Evolutionary conservation across 2,113 vertebrate species (phyloP).

Genomic region (Synodontis membranacea): DNA sequence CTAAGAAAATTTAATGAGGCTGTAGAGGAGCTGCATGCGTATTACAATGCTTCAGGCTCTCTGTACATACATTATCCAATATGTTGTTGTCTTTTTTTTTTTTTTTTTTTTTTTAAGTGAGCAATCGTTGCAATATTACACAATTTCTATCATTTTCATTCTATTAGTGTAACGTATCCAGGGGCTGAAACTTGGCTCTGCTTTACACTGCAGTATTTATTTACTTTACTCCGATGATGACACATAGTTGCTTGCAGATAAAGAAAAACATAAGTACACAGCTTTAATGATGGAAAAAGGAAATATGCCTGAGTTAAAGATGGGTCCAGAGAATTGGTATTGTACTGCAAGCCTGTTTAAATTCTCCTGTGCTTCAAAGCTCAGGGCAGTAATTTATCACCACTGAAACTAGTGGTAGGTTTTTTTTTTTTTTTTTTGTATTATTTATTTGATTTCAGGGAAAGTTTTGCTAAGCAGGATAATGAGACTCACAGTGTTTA

Average conservation of each 20-base stretch:
- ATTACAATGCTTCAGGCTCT: conserved; percentile 15
- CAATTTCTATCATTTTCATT: conserved; percentile 27
- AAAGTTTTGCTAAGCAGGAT: conserved; percentile 50
- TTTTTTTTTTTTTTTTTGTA: conserved; percentile 21
- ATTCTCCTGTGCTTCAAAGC: conserved; percentile 34
- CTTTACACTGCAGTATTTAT: conserved; percentile 8
- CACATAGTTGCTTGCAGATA: conserved; percentile 35
- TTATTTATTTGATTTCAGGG: conserved; percentile 41
- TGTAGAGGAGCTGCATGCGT: conserved; percentile 1
- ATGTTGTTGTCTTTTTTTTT: neutral
- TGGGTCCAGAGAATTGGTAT: conserved; percentile 30
- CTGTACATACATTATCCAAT: neutral
- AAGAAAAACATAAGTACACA: conserved; percentile 40
- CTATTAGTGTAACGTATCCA: neutral
- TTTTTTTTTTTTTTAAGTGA: neutral
- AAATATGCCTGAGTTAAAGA: conserved; percentile 37
- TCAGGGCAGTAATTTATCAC: conserved; percentile 43
- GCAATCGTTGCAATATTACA: conserved; percentile 17
- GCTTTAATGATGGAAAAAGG: conserved; percentile 36
- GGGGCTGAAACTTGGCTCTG: neutral
- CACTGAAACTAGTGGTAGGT: conserved; percentile 31
- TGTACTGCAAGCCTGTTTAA: conserved; percentile 38
- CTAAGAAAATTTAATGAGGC: conserved; percentile 19
- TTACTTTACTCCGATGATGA: conserved; percentile 40
- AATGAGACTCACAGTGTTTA: conserved; percentile 40